phyloP scores from a whole-genome alignment of 2,888 invertebrate genomes.

The Drosophila subsilvestris region DNA sequence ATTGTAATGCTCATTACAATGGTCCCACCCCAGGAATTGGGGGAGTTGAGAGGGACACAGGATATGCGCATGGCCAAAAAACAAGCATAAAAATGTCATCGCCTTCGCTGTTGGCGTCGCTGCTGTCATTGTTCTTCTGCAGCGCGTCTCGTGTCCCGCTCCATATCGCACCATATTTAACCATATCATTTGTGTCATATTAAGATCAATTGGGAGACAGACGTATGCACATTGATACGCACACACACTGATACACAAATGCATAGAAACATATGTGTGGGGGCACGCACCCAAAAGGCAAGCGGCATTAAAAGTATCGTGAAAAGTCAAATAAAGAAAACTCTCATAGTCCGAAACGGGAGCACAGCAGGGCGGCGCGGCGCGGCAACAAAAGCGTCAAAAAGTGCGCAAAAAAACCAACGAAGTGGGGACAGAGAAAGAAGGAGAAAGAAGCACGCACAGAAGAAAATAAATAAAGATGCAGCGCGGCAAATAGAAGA shows the following conservation, averaged over 20 bases:
- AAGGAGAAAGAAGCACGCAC: slow-evolving; percentile 17
- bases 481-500: slow-evolving; percentile 51
- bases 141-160: slow-evolving; percentile 49
- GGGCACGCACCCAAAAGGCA: slow-evolving; percentile 64
- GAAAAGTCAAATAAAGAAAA: slow-evolving; percentile 51
- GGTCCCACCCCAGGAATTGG: slow-evolving; percentile 6
- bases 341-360: slow-evolving; percentile 56
- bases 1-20: slow-evolving; percentile 68
- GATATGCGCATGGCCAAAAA: slow-evolving; percentile 68
- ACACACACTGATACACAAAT: slow-evolving; percentile 4
- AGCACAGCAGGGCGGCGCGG: slow-evolving; percentile 4
- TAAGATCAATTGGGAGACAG: slow-evolving; percentile 83
- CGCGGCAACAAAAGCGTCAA: slow-evolving; percentile 66
- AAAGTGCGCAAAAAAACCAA: slow-evolving; percentile 64
- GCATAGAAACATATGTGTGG: slow-evolving; percentile 26
- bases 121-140: slow-evolving; percentile 58
- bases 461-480: slow-evolving; percentile 45
- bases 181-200: slow-evolving; percentile 83
- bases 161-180: slow-evolving; percentile 61
- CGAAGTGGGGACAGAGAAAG: background rate
- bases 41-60: slow-evolving; percentile 8
- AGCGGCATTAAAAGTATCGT: slow-evolving; percentile 74
- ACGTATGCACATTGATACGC: slow-evolving; percentile 42
- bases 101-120: slow-evolving; percentile 54
- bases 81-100: slow-evolving; percentile 73